phyloP scores from a whole-genome alignment of 2,797 vertebrate species.

The Intellagama lesueurii region DNA sequence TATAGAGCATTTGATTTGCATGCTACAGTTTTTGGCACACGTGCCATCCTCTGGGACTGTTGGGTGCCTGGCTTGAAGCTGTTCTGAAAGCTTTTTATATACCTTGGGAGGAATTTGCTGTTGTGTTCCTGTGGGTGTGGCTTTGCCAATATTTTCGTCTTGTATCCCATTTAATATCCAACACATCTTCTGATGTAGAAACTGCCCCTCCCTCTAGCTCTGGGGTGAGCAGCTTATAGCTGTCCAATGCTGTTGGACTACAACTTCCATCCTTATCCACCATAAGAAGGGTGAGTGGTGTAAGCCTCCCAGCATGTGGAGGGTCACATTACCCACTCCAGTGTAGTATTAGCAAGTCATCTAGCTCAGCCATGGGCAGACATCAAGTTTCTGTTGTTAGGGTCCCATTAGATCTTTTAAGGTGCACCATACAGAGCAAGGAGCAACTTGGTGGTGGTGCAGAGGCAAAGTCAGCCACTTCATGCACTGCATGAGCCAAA shows the following conservation, averaged over 20 bases:
- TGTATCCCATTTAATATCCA: not conserved
- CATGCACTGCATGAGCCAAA: not conserved
- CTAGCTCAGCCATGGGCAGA: not conserved
- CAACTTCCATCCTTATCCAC: not conserved
- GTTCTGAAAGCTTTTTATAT: not conserved
- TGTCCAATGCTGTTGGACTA: not conserved
- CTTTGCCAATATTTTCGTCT: not conserved
- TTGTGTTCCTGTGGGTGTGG: not conserved
- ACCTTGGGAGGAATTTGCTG: not conserved
- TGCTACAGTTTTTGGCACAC: not conserved
- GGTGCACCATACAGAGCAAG: not conserved
- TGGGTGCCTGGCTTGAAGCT: not conserved
- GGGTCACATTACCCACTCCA: not conserved
- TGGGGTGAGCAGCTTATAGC: not conserved
- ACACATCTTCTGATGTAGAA: not conserved
- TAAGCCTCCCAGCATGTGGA: not conserved
- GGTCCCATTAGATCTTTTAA: not conserved
- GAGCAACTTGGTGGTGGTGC: not conserved
- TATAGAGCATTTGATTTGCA: not conserved
- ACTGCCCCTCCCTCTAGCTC: not conserved
- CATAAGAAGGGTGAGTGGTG: not conserved
- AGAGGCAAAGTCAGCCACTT: not conserved
- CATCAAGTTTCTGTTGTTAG: not conserved
- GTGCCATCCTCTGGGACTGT: too few species aligned
- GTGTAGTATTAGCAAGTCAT: too few species aligned